Percentiles rank a stretch among this genome's conserved stretches.
Evolutionary conservation across 2,113 vertebrate genomes (phyloP).

Genomic region (Xyrauchen texanus): DNA sequence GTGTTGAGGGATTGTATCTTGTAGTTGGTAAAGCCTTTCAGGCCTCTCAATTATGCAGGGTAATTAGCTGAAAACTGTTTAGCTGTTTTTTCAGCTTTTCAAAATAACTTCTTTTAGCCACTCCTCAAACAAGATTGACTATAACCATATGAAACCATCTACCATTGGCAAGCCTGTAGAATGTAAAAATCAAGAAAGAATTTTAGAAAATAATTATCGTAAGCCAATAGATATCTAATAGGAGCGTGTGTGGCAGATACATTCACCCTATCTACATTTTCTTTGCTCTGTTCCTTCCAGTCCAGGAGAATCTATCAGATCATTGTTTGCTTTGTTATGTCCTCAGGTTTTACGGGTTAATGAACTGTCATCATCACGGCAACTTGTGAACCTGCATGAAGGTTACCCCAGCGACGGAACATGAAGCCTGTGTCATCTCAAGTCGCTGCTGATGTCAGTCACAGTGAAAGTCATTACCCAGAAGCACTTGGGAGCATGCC

Average conservation of each 20-base stretch:
- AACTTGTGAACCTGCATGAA: constrained; percentile 43
- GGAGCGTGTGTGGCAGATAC: neutral
- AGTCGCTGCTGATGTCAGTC: constrained; percentile 53
- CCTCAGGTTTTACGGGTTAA: constrained; percentile 51
- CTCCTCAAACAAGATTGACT: too few species aligned
- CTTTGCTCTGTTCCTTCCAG: neutral
- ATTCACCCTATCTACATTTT: neutral
- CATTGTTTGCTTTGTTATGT: constrained; percentile 46
- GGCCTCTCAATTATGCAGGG: too few species aligned
- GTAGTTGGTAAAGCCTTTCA: too few species aligned
- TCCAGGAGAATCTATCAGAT: constrained; percentile 37
- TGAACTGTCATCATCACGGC: constrained; percentile 53
- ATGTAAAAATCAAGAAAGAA: neutral
- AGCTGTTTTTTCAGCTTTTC: too few species aligned
- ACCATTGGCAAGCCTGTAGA: neutral
- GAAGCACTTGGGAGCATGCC: constrained; percentile 46
- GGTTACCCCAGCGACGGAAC: constrained; percentile 37
- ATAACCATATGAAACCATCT: too few species aligned
- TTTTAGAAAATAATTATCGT: neutral
- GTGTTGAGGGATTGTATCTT: too few species aligned
- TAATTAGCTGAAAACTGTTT: too few species aligned
- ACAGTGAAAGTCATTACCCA: constrained; percentile 58
- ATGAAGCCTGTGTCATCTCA: constrained; percentile 53
- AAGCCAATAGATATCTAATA: constrained; percentile 11
- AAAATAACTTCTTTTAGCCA: too few species aligned